phyloP scores from a whole-genome alignment of 2,888 invertebrate genomes.

The Sympetrum striolatum region DNA sequence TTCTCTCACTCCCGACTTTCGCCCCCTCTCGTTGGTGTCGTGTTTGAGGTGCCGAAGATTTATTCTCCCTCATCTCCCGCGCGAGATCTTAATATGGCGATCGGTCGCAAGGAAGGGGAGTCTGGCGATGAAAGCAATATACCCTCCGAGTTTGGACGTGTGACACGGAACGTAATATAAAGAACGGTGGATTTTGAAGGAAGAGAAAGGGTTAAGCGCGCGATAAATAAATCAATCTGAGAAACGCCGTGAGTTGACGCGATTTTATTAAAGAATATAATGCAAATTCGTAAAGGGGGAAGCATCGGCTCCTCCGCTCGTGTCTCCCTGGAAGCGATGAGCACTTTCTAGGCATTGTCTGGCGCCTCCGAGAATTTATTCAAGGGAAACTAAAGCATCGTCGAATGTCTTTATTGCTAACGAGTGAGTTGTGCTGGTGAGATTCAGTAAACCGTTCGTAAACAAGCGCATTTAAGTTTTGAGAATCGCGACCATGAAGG shows the following conservation, averaged over 20 bases:
- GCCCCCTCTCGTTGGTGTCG: not conserved
- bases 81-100: conserved; percentile 13
- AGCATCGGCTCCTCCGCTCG: not conserved
- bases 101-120: conserved; percentile 11
- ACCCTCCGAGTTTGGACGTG: conserved; percentile 13
- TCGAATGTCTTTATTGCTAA: no score
- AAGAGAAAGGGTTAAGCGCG: not conserved
- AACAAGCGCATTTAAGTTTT: no score
- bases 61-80: not conserved
- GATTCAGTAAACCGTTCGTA: no score
- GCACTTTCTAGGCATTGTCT: not conserved
- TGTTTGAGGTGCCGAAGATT: conserved; percentile 33
- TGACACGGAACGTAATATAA: conserved; percentile 34
- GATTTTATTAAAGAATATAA: conserved; percentile 3
- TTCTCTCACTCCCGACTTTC: not conserved
- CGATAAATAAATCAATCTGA: conserved; percentile 11
- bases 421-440: no score
- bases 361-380: not conserved
- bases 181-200: conserved; percentile 33
- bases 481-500: no score
- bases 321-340: not conserved
- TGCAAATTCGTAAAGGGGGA: not conserved
- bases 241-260: not conserved
- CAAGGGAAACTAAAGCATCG: no score
- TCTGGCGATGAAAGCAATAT: conserved; percentile 34